Evolutionary conservation across 2,113 vertebrate genomes (phyloP).

Genomic region (Podocnemis expansa): DNA sequence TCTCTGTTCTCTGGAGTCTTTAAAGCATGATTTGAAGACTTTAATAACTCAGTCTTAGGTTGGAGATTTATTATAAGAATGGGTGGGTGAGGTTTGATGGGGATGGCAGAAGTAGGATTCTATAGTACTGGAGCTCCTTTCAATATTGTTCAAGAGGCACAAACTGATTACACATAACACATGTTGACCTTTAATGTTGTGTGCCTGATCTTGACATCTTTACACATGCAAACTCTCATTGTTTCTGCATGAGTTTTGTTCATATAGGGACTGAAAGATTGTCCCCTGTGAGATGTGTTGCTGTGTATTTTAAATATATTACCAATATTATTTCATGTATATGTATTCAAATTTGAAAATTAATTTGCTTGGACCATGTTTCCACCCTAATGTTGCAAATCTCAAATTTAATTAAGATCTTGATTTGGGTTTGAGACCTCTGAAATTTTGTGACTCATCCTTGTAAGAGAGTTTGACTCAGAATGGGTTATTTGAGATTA

Average conservation of each 20-base stretch:
- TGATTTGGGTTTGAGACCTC: not conserved
- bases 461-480: not conserved
- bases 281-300: not conserved
- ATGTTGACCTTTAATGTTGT: not conserved
- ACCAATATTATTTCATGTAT: not conserved
- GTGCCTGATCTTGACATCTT: not conserved
- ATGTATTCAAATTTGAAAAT: not conserved
- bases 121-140: not conserved
- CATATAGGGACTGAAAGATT: not conserved
- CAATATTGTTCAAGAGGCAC: not conserved
- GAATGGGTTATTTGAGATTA: not conserved
- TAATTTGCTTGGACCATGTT: not conserved
- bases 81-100: not conserved
- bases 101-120: not conserved
- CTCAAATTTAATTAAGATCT: not conserved
- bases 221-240: not conserved
- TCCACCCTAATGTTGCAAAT: accelerated
- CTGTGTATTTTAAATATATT: not conserved
- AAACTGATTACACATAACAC: accelerated
- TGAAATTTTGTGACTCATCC: not conserved
- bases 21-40: too few relatives aligned
- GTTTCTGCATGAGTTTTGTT: not conserved
- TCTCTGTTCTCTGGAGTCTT: too few relatives aligned
- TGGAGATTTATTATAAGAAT: too few relatives aligned
- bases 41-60: too few relatives aligned